A percentile compares a stretch with the other conserved stretches of the same genome.
Conservation (phyloP, 1,140 invertebrate species). For the Tyrophagus putrescentiae region DNA sequence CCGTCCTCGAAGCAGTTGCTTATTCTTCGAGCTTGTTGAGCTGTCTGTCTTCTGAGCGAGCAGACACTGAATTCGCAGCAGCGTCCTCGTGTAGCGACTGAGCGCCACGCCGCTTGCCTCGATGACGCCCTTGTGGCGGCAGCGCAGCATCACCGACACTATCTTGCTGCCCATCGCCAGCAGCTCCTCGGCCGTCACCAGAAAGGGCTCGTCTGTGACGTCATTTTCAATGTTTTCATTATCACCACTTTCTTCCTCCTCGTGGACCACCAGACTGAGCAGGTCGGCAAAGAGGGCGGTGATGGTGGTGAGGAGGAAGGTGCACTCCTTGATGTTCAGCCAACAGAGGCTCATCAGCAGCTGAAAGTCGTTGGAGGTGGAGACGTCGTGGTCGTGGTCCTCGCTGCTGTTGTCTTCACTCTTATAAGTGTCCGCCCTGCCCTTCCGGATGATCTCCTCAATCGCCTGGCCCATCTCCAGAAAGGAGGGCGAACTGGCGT, state of each 20-base stretch:
- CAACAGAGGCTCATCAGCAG: conserved; percentile 15
- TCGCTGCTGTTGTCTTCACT: background rate
- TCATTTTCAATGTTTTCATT: too few species aligned
- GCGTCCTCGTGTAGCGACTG: background rate
- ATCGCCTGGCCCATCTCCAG: conserved; percentile 14
- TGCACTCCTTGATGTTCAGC: conserved; percentile 18
- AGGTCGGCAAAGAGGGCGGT: background rate
- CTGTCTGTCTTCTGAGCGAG: background rate
- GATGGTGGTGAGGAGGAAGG: conserved; percentile 7
- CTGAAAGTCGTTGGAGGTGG: conserved; percentile 13
- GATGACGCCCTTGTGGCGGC: conserved; percentile 17
- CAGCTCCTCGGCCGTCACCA: background rate
- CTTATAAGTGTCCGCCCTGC: too few species aligned
- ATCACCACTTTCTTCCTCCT: too few species aligned
- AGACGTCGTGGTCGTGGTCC: background rate
- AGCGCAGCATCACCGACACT: background rate
- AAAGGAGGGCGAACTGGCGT: conserved; percentile 12
- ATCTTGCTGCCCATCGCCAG: background rate
- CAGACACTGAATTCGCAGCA: background rate
- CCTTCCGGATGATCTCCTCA: background rate
- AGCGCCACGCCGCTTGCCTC: conserved; percentile 12
- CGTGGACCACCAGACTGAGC: background rate
- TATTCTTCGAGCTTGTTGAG: background rate
- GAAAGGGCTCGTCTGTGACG: background rate
- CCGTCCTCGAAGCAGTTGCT: background rate